phyloP scores from a whole-genome alignment of 2,888 invertebrate genomes.

The Hesperia comma region DNA sequence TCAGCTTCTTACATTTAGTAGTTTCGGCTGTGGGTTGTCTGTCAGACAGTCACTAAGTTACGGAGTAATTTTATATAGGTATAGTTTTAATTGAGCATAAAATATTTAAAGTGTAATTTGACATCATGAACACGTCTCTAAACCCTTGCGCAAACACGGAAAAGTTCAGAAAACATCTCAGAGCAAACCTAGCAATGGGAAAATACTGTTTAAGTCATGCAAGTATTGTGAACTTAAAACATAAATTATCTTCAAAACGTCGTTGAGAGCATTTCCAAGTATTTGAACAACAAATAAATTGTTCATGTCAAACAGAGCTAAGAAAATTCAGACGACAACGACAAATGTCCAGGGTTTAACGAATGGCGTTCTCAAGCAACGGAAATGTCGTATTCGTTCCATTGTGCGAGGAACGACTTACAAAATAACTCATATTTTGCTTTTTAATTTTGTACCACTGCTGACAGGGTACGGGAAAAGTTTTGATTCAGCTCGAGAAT shows the following conservation, averaged over 20 bases:
- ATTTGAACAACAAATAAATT: slow-evolving; percentile 46
- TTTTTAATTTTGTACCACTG: slow-evolving; percentile 18
- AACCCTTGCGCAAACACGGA: background rate
- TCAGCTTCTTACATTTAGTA: too few relatives aligned
- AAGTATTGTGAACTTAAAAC: slow-evolving; percentile 27
- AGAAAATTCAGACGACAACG: slow-evolving; percentile 38
- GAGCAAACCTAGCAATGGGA: slow-evolving; percentile 8
- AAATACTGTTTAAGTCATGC: slow-evolving; percentile 9
- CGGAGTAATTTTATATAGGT: too few relatives aligned
- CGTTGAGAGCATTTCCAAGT: slow-evolving; percentile 39
- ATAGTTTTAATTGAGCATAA: too few relatives aligned
- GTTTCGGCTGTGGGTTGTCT: too few relatives aligned
- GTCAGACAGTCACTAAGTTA: too few relatives aligned
- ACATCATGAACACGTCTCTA: background rate
- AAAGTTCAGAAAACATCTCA: slow-evolving; percentile 11
- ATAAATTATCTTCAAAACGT: slow-evolving; percentile 35
- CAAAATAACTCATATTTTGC: slow-evolving; percentile 44
- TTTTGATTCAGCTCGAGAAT: slow-evolving; percentile 13
- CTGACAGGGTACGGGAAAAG: slow-evolving; percentile 33
- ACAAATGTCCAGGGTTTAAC: slow-evolving; percentile 38
- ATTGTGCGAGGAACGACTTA: slow-evolving; percentile 42
- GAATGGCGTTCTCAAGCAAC: slow-evolving; percentile 28
- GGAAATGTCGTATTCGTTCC: slow-evolving; percentile 36
- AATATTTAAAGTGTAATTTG: too few relatives aligned
- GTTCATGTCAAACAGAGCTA: slow-evolving; percentile 40